Evolutionary conservation across 2,888 invertebrate genomes (phyloP), one percentile per base, ranked within the genome.

Genomic region (Adela reaumurella): DNA sequence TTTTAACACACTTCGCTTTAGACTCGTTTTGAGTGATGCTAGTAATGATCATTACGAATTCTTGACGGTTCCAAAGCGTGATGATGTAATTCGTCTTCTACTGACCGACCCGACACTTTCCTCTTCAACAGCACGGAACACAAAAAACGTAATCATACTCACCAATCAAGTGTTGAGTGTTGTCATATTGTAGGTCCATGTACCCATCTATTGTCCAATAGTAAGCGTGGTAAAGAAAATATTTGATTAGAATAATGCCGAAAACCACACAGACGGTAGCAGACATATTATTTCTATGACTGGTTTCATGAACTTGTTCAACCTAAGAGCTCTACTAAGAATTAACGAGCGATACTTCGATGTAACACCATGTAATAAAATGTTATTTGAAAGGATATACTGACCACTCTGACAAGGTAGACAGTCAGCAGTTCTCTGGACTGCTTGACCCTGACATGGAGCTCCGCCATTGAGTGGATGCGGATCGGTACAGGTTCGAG

Each of bases 381-480:
- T n/a, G n/a, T n/a, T n/a, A n/a, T n/a, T n/a, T n/a, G n/a, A n/a
- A n/a, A n/a, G n/a, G n/a, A n/a, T n/a, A 24, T 8, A 55, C 67
- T 65, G 49, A 79, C 78, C 78, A 55, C 63, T 78, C 48, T 76
- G 94, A 62, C 90, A 87, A 1, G 87, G 83, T 44, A 86, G 82
- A 73, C 97, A 97, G 64, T 93, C 91, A 49, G 83, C 77, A 2
- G 89, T 88, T 66, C 90, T 89, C 70, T 94, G 92, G 50, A 88
- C 83, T 46, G 88, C 85, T 19, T 90, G 85, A 0, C 97, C 97
- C 50, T 86, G 83, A 65, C 97, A 97, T 2, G 86, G 84, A 18
- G 86, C 83, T 1, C 97, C 97, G 0, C 94, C 96, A 70, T 97
- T 96, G 59, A 94, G 82, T 1, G 97, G 96, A 52, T 90, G 84